Evolutionary conservation across 1,140 invertebrate species (phyloP), one percentile per base, ranked within the genome.

Genomic region (Drosophila miranda): DNA sequence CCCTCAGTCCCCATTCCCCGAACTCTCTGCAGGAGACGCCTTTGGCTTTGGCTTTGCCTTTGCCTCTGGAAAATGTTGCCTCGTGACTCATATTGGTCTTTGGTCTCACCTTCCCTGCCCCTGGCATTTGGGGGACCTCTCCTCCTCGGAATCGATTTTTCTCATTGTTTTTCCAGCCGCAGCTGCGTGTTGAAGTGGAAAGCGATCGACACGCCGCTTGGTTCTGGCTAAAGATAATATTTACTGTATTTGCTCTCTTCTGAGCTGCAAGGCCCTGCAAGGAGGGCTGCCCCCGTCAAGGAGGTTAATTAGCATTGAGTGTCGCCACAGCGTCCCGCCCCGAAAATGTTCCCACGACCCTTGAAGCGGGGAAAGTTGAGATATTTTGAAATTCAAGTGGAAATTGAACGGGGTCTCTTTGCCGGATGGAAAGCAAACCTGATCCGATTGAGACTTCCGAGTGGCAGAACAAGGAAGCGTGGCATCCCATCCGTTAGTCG

Each of bases 21-120:
- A 16, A 19, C 9, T 19, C 81, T 54, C 80, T 76, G 73, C 80
- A 80, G 80, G 80, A 84, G 76, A 70, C 74, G 56, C 79, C 78
- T 75, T 84, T 19, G 56, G 80, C 78, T 75, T 84, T 83, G 79
- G 79, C 75, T 75, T 16, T 19, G 56, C 80, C 78, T 75, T 84
- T 83, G 79, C 79, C 75, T n/a, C 38, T 41, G 21, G 26, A 23
- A 58, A 34, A 50, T 50, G n/a, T 42, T 48, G 16, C 16, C 30
- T 30, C 16, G 54, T 62, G 68, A 72, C n/a, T 67, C 26, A 57
- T 55, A 51, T n/a, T n/a, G n/a, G n/a, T n/a, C n/a, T n/a, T 46
- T 50, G 43, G 41, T 42, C 46, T 52, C 16, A 30, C 16, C 9
- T 4, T 14, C 56, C 44, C 7, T 16, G 16, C 16, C 16, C 16